Evolutionary conservation across 2,113 vertebrate genomes (phyloP).

Genomic region (Haemorhous mexicanus): DNA sequence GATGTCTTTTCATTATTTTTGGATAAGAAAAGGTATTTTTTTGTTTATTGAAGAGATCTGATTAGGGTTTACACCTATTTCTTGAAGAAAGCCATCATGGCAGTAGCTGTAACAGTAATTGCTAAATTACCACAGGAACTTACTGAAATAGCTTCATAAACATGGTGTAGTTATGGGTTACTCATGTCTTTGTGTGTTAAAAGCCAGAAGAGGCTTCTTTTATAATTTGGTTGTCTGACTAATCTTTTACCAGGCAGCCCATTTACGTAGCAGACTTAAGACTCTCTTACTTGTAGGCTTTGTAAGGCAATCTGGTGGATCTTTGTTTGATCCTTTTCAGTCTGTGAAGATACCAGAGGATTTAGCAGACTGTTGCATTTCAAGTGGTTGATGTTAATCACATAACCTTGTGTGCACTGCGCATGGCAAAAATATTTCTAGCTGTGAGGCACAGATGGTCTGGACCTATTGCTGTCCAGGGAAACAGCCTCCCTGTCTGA

Average conservation of each 20-base stretch:
- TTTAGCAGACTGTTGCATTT: neutral
- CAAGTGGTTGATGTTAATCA: neutral
- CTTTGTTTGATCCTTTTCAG: neutral
- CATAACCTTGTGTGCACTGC: neutral
- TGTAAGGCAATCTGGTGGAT: neutral
- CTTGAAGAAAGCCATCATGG: neutral
- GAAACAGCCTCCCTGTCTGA: neutral
- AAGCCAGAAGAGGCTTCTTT: neutral
- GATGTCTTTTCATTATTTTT: neutral
- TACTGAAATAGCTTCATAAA: neutral
- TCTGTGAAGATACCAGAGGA: neutral
- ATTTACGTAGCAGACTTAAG: neutral
- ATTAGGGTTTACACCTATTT: neutral
- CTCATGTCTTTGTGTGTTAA: neutral
- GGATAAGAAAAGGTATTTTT: neutral
- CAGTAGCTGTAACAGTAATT: neutral
- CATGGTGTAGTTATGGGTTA: neutral
- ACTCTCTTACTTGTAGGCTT: neutral
- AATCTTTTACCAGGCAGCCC: neutral
- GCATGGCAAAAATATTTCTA: neutral
- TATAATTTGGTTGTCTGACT: neutral
- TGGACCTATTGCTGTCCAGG: neutral
- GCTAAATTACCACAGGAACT: neutral
- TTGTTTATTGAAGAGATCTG: neutral
- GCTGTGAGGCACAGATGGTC: conserved; percentile 25